Base-by-base conservation (phyloP, 2,797 vertebrate genomes). In the Enteromius unitaeniatus region DNA sequence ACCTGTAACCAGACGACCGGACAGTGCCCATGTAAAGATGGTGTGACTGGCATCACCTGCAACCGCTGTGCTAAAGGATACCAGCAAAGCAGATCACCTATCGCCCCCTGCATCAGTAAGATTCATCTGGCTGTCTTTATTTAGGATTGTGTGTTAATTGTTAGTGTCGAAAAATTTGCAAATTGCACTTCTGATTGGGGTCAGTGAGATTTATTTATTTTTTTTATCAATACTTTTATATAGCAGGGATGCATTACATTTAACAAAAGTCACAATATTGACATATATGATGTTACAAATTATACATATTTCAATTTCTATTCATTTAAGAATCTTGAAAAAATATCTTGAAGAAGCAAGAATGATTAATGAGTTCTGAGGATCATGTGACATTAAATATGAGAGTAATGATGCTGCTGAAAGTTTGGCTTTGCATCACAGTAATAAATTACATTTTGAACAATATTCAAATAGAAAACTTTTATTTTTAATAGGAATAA, bases 1-100 rank as follows among this genome's bases (percentile, higher is more conserved):
- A 99, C 97, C 83, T 99, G 97, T 84, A 99, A 99, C 94, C 97
- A 99, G 90, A 99, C 97, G 34, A 99, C 97, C 0, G 97, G 97
- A 37, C 97, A 99, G 82, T 99, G 97, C 88, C 97, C 97, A 89
- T 99, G 97, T 91, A 99, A 99, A 92, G 97, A 99, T 0, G 97
- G 97, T 0, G 97, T 99, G 94, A 97, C 97, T 0, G 97, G 97
- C 83, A 97, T 99, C 94, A 99, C 97, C 53, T 99, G 97, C 91
- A 99, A 99, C 90, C 97, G 97, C 90, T 99, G 97, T 0, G 97
- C 97, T 89, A 99, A 98, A 88, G 97, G 97, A 89, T 99, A 98
- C 95, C 97, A 99, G 95, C 97, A 99, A 92, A 99, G 97, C 91
- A 97, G 97, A 85, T 99, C 97, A 0, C 97, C 97, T 90, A 97